A percentile compares a stretch with the other conserved stretches of the same genome.
These are phyloP conservation scores for Serilophus lunatus DNA, from an alignment of 2,113 vertebrate species.

Conservation along the genomic window DNA sequence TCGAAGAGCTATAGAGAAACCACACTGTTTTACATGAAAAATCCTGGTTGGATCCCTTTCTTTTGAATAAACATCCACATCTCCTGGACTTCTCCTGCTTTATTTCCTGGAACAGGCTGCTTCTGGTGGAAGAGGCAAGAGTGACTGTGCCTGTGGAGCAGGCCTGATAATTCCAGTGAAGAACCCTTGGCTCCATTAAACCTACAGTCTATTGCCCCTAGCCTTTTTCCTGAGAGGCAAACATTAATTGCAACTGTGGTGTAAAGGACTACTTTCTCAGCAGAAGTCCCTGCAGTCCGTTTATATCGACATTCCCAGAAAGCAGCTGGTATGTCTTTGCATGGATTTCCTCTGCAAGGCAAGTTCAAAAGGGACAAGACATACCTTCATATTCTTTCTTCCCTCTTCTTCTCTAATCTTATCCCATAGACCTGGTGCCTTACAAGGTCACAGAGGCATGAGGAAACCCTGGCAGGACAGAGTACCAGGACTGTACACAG, in stretches of 20 bases:
- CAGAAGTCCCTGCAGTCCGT: neutral
- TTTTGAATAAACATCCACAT: accelerated
- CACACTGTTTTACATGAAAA: neutral
- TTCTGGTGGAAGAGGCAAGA: neutral
- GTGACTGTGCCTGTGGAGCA: accelerated
- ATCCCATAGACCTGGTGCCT: neutral
- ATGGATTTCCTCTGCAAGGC: neutral
- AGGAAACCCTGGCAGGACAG: neutral
- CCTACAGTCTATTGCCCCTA: neutral
- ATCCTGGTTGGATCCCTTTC: neutral
- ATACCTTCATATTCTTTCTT: neutral
- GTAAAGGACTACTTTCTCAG: neutral
- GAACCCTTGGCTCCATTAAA: neutral
- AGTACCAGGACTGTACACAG: neutral
- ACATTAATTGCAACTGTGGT: neutral
- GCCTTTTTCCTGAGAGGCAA: neutral
- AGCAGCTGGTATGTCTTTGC: neutral
- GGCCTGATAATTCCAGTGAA: neutral
- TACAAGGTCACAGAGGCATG: neutral
- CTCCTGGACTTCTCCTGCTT: neutral
- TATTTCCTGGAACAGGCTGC: neutral
- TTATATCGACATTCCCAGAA: neutral
- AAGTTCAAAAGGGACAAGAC: neutral
- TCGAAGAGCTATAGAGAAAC: neutral
- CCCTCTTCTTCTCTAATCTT: neutral